Evolutionary conservation across 1,140 invertebrate genomes (phyloP).

Genomic region (Ips typographus): DNA sequence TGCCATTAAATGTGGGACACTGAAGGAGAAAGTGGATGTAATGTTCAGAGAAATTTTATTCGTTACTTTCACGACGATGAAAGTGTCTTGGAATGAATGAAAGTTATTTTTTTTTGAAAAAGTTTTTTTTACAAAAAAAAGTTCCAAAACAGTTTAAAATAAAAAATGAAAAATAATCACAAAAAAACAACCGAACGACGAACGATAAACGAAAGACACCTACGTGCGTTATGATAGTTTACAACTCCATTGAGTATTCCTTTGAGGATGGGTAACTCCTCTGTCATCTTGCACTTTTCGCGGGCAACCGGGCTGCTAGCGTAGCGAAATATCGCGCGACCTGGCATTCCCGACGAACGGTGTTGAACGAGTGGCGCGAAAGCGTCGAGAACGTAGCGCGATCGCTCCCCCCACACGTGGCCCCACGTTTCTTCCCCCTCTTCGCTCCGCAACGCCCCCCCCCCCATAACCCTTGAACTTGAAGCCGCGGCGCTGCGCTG

Average conservation of each 20-base stretch:
- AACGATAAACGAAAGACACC: conserved; percentile 54
- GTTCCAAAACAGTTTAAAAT: neutral
- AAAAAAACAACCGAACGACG: neutral
- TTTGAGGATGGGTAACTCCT: conserved; percentile 84
- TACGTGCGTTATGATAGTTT: conserved; percentile 89
- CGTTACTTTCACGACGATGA: conserved; percentile 25
- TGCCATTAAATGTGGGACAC: neutral
- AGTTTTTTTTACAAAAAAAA: no score
- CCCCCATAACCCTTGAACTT: conserved; percentile 67
- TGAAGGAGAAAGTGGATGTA: conserved; percentile 26
- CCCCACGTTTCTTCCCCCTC: conserved; percentile 44
- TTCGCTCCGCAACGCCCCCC: conserved; percentile 52
- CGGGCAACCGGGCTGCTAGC: conserved; percentile 42
- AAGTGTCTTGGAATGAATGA: neutral
- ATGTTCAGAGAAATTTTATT: conserved; percentile 27
- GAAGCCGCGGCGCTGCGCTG: conserved; percentile 50
- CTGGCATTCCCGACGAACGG: conserved; percentile 49
- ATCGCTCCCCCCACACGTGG: conserved; percentile 38
- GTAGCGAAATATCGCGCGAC: conserved; percentile 44
- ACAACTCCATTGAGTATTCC: conserved; percentile 84
- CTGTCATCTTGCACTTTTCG: conserved; percentile 65
- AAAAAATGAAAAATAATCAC: neutral
- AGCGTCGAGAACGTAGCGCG: conserved; percentile 44
- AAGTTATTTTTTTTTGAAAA: no score
- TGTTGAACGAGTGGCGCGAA: conserved; percentile 54